These are phyloP conservation scores for Hippoglossus hippoglossus DNA, from an alignment of 2,797 vertebrate species.

Conservation along the genomic window DNA sequence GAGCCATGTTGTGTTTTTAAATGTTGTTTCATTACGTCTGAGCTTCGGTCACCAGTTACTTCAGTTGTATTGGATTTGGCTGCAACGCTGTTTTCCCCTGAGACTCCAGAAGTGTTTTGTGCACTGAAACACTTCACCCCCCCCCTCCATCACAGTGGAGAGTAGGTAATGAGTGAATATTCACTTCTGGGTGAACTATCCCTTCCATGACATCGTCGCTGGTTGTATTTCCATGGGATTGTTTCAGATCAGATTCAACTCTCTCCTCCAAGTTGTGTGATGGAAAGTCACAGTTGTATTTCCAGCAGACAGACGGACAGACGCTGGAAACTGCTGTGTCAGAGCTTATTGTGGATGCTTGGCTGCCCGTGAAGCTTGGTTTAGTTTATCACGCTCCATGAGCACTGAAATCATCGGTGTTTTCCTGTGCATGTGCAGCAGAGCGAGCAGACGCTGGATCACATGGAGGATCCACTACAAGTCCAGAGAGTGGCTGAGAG, in stretches of 20 bases:
- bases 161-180: too few relatives aligned
- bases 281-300: constrained; percentile 44
- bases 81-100: too few relatives aligned
- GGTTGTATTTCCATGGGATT: constrained; percentile 6
- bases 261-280: constrained; percentile 23
- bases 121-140: too few relatives aligned
- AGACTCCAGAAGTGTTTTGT: too few relatives aligned
- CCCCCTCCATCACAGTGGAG: too few relatives aligned
- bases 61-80: too few relatives aligned
- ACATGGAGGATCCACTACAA: background rate
- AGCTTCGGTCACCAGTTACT: too few relatives aligned
- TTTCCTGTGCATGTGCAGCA: constrained; percentile 29
- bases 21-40: too few relatives aligned
- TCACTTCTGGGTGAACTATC: too few relatives aligned
- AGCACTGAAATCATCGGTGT: constrained; percentile 23
- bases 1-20: too few relatives aligned
- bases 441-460: constrained; percentile 27
- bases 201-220: constrained; percentile 14
- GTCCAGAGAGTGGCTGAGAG: background rate
- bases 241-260: constrained; percentile 5
- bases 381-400: constrained; percentile 22
- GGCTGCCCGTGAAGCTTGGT: constrained; percentile 26
- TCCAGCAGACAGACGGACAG: constrained; percentile 28
- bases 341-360: constrained; percentile 11
- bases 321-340: constrained; percentile 41